Evolutionary conservation across 2,888 invertebrate genomes (phyloP).

Genomic region (Hetaerina titia): DNA sequence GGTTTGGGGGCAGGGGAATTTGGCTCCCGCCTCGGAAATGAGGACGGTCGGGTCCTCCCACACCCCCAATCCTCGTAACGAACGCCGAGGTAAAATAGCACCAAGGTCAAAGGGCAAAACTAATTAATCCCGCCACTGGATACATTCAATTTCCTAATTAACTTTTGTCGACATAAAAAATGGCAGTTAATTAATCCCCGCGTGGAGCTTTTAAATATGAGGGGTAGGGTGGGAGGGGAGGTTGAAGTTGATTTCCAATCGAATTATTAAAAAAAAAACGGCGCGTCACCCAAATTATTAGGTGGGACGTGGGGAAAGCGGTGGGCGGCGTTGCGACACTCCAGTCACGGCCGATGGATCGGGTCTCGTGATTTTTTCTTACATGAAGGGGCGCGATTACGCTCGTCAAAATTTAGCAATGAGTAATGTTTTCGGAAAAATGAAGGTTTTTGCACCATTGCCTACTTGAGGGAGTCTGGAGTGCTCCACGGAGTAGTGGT

Average conservation of each 20-base stretch:
- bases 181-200: not conserved
- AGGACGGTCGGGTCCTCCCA: not conserved
- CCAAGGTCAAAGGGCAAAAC: slow-evolving; percentile 32
- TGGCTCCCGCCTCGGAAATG: not conserved
- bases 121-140: slow-evolving; percentile 21
- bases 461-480: too few relatives aligned
- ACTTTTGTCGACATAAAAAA: not conserved
- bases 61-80: not conserved
- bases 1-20: too few relatives aligned
- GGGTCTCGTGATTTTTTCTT: too few relatives aligned
- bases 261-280: not conserved
- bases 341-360: too few relatives aligned
- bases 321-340: too few relatives aligned
- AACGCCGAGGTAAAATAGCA: not conserved
- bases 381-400: too few relatives aligned
- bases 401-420: too few relatives aligned
- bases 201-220: not conserved
- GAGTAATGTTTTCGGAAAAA: too few relatives aligned
- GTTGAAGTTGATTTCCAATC: not conserved
- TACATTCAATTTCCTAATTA: slow-evolving; percentile 35
- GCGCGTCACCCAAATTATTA: not conserved
- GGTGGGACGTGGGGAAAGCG: not conserved
- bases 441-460: too few relatives aligned
- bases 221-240: not conserved
- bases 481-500: too few relatives aligned